Evolutionary conservation across 1,140 invertebrate genomes (phyloP), one percentile per base, ranked within the genome.

Genomic region (Acyrthosiphon pisum): DNA sequence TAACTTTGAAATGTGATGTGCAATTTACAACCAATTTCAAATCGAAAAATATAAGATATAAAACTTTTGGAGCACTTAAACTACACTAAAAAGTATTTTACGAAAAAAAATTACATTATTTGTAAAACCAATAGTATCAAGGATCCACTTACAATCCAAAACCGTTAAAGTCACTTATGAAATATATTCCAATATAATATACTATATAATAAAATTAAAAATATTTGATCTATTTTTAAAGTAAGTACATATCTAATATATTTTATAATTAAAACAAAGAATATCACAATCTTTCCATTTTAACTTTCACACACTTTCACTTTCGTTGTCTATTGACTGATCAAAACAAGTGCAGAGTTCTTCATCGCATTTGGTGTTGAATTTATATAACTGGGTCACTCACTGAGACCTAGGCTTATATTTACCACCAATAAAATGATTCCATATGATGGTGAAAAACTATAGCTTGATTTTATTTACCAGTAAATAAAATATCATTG

Each of bases 1-100:
- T 41, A 41, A n/a, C n/a, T 89, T 53, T 89, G 20, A 89, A 56
- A 56, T 89, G 56, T 89, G n/a, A 89, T 56, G n/a, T 89, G 37
- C 22, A 56, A 41, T 37, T 23, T 56, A 89, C 35, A 35, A 41
- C 22, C 23, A 11, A 89, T 37, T 56, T 89, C 23, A 11, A 41
- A 88, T 88, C 20, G 8, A 88, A 88, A 11, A 8, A 37, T 88
- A 37, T 53, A 53, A 18, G 4, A 48, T 46, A 48, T 48, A 48
- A 20, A 87, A 87, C 46, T 87, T 86, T 87, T 87, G 6, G 6
- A 87, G 30, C 18, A 46, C 46, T 87, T 48, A 2, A 48, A 87
- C 46, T 48, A 46, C n/a, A 14, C 1, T n/a, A 48, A 87, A 87
- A 87, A 35, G 30, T 48, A 87, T 50, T 87, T 50, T 20, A n/a